A percentile compares a stretch with the other conserved stretches of the same genome.
phyloP scores from a whole-genome alignment of 2,888 invertebrate species.

The Polymixis lichenea region DNA sequence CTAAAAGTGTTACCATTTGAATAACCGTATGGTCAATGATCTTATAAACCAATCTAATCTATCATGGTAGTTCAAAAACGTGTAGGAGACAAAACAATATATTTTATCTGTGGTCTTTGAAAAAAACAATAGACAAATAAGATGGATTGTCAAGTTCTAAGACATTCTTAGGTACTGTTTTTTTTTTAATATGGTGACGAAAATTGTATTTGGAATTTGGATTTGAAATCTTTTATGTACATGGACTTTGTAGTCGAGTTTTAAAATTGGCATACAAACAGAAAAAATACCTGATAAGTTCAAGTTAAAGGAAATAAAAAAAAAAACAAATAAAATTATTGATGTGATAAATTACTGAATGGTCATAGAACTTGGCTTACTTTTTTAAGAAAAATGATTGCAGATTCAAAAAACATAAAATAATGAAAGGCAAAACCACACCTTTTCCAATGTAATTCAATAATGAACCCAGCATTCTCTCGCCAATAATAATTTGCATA shows the following conservation, averaged over 20 bases:
- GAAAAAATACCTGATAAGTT: not conserved
- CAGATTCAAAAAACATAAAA: not conserved
- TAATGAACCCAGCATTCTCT: slow-evolving; percentile 38
- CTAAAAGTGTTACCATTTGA: slow-evolving; percentile 40
- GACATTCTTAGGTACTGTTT: slow-evolving; percentile 30
- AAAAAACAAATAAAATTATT: not conserved
- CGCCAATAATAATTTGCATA: slow-evolving; percentile 62
- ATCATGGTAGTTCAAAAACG: slow-evolving; percentile 48
- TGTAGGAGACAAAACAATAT: slow-evolving; percentile 53
- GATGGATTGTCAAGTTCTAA: slow-evolving; percentile 47
- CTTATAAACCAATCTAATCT: slow-evolving; percentile 48
- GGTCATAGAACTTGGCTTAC: not conserved
- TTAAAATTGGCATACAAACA: not conserved
- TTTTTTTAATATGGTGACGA: slow-evolving; percentile 20
- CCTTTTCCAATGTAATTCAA: slow-evolving; percentile 37
- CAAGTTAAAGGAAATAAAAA: no score
- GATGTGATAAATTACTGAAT: not conserved
- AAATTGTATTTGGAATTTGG: not conserved
- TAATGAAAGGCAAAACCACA: not conserved
- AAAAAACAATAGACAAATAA: slow-evolving; percentile 49
- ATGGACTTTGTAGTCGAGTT: not conserved
- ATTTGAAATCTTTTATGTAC: not conserved
- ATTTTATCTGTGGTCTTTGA: slow-evolving; percentile 45
- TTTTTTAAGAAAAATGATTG: not conserved
- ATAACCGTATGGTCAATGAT: slow-evolving; percentile 49